A percentile compares a stretch with the other conserved stretches of the same genome.
These are phyloP conservation scores for Orchesella cincta DNA, from an alignment of 1,140 invertebrate genomes.

Conservation along the genomic window DNA sequence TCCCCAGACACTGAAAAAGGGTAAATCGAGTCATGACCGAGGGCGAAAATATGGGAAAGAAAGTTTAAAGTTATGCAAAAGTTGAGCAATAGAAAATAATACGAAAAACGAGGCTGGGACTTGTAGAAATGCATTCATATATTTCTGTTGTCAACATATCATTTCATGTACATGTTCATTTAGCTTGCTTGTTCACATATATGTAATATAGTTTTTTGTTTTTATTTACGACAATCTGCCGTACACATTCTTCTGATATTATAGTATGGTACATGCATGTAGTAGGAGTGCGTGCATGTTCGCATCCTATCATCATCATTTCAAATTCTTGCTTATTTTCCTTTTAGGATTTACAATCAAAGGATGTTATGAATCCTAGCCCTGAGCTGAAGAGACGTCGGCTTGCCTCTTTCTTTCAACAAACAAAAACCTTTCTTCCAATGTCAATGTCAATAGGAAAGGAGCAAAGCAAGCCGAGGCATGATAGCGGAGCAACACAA, in stretches of 20 bases:
- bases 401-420: neutral
- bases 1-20: conserved; percentile 14
- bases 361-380: conserved; percentile 4
- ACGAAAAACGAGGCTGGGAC: neutral
- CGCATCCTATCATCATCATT: neutral
- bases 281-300: neutral
- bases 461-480: no score
- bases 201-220: neutral
- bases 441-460: neutral
- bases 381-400: neutral
- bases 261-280: no score
- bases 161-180: neutral
- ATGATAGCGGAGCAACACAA: neutral
- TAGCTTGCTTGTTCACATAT: neutral
- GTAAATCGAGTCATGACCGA: conserved; percentile 22
- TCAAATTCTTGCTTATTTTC: conserved; percentile 7
- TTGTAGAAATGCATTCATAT: neutral
- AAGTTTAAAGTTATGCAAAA: conserved; percentile 13
- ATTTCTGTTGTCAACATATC: neutral
- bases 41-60: conserved; percentile 14
- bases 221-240: no score
- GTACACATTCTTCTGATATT: neutral
- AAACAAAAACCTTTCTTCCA: neutral
- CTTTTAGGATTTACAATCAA: neutral
- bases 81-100: conserved; percentile 11